These are phyloP conservation scores for Teleopsis dalmanni DNA, from an alignment of 1,140 invertebrate species.

Conservation along the genomic window DNA sequence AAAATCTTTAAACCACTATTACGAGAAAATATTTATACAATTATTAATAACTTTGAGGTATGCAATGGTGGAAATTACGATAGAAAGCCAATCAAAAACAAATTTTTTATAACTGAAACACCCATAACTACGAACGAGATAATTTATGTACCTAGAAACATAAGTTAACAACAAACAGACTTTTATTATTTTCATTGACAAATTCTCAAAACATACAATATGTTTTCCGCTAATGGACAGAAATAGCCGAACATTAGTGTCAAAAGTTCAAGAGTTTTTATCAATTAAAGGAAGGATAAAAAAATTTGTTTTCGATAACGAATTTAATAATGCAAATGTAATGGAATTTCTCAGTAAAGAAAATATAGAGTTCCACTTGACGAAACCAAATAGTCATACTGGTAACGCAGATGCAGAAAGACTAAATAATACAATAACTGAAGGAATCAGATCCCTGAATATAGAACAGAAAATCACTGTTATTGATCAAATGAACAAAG, in stretches of 20 bases:
- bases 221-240: constrained; percentile 11
- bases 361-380: too few relatives aligned
- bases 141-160: too few relatives aligned
- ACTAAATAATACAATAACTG: too few relatives aligned
- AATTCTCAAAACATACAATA: neutral
- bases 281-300: neutral
- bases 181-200: neutral
- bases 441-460: too few relatives aligned
- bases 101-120: constrained; percentile 11
- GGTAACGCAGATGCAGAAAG: too few relatives aligned
- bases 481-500: too few relatives aligned
- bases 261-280: neutral
- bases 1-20: constrained; percentile 11
- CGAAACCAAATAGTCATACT: too few relatives aligned
- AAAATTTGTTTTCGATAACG: constrained; percentile 2
- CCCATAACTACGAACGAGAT: neutral
- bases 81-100: constrained; percentile 15
- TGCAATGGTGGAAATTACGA: constrained; percentile 6
- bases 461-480: too few relatives aligned
- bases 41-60: constrained; percentile 18
- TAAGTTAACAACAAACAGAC: neutral
- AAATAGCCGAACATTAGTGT: neutral
- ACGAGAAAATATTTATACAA: constrained; percentile 8
- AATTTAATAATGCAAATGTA: constrained; percentile 6
- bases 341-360: constrained; percentile 6